Evolutionary conservation across 2,113 vertebrate genomes (phyloP).

Genomic region (Odobenus rosmarus): DNA sequence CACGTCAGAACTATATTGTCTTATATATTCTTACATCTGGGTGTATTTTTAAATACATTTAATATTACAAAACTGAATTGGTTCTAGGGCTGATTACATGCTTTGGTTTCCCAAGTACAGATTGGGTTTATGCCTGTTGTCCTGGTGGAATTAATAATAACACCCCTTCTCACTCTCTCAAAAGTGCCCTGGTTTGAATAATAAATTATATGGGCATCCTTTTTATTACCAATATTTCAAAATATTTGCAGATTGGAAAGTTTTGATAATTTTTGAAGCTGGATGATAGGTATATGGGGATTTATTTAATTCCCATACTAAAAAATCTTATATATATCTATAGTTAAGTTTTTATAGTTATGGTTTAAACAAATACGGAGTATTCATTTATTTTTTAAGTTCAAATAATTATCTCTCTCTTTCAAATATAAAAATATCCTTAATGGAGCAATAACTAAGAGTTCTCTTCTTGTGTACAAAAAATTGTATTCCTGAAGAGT

Average conservation of each 20-base stretch:
- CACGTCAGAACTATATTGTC: not conserved
- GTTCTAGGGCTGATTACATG: not conserved
- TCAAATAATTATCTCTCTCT: not conserved
- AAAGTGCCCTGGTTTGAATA: not conserved
- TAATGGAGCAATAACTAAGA: not conserved
- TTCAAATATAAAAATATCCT: constrained; percentile 12
- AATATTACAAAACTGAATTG: not conserved
- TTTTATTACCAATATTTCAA: not conserved
- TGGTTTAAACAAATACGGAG: not conserved
- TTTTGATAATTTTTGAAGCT: not conserved
- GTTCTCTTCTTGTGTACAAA: not conserved
- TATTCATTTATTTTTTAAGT: not conserved
- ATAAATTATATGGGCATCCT: not conserved
- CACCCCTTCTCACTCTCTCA: not conserved
- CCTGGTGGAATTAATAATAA: constrained; percentile 5
- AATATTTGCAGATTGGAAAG: not conserved
- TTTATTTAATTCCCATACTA: not conserved
- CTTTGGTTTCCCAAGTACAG: not conserved
- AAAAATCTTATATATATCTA: not conserved
- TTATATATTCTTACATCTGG: not conserved
- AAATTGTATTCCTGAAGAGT: not conserved
- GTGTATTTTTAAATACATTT: not conserved
- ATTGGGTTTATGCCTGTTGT: not conserved
- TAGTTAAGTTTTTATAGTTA: not conserved
- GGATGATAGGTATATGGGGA: not conserved